Percentiles rank a stretch among this genome's conserved stretches.
Evolutionary conservation across 2,113 vertebrate species (phyloP).

Genomic region (Parotia lawesii): DNA sequence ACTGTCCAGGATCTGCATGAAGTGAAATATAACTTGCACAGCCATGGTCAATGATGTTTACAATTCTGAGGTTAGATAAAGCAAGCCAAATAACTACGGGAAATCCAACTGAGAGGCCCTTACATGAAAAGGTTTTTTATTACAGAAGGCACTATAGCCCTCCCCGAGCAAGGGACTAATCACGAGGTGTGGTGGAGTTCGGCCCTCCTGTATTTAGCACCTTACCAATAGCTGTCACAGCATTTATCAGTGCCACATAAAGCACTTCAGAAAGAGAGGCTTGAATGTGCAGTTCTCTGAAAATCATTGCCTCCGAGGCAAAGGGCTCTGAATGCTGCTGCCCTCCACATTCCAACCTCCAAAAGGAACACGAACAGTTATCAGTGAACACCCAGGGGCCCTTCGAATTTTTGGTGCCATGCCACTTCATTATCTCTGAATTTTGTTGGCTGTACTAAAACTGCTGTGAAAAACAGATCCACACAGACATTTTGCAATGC

Average conservation of each 20-base stretch:
- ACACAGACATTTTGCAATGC: not conserved
- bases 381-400: not conserved
- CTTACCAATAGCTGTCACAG: not conserved
- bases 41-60: not conserved
- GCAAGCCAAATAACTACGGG: not conserved
- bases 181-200: not conserved
- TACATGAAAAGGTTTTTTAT: not conserved
- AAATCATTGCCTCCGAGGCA: not conserved
- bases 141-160: not conserved
- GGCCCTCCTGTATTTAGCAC: not conserved
- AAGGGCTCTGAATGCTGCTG: not conserved
- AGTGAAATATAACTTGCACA: not conserved
- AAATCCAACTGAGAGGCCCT: not conserved
- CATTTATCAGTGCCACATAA: not conserved
- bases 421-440: not conserved
- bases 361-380: not conserved
- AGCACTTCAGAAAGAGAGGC: not conserved
- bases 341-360: not conserved
- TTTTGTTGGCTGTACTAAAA: not conserved
- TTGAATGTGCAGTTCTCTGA: not conserved
- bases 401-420: not conserved
- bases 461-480: not conserved
- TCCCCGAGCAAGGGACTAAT: not conserved
- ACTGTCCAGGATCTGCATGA: not conserved
- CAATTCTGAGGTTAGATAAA: not conserved